phyloP scores from a whole-genome alignment of 2,888 invertebrate genomes.

The Drosophila histrio region DNA sequence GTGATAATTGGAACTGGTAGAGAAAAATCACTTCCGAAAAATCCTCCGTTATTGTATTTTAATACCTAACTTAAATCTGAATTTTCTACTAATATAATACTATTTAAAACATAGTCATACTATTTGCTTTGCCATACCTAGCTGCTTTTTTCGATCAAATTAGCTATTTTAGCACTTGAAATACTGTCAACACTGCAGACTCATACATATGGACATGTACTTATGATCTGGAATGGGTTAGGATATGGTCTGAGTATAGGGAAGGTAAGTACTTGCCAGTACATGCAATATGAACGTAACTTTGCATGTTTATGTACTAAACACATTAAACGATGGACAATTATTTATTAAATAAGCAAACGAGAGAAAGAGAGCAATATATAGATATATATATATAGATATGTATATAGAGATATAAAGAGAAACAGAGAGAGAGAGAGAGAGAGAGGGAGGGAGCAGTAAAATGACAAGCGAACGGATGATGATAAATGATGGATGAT shows the following conservation, averaged over 20 bases:
- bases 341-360: constrained; percentile 68
- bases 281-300: constrained; percentile 52
- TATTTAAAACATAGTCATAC: too few relatives aligned
- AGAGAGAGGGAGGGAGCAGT: not conserved
- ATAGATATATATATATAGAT: not conserved
- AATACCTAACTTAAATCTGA: too few relatives aligned
- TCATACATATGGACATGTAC: not conserved
- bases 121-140: too few relatives aligned
- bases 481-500: constrained; percentile 53
- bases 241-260: constrained; percentile 7
- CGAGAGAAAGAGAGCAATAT: constrained; percentile 27
- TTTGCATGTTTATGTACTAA: constrained; percentile 61
- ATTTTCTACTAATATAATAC: too few relatives aligned
- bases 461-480: constrained; percentile 46
- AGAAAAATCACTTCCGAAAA: too few relatives aligned
- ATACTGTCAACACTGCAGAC: too few relatives aligned
- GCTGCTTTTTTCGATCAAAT: too few relatives aligned
- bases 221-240: constrained; percentile 13
- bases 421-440: not conserved
- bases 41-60: too few relatives aligned
- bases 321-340: constrained; percentile 62
- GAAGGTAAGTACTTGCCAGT: constrained; percentile 2
- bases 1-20: too few relatives aligned
- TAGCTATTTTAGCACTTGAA: too few relatives aligned
- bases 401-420: not conserved